Evolutionary conservation across 1,140 invertebrate genomes (phyloP).

Genomic region (Leptopilina boulardi): DNA sequence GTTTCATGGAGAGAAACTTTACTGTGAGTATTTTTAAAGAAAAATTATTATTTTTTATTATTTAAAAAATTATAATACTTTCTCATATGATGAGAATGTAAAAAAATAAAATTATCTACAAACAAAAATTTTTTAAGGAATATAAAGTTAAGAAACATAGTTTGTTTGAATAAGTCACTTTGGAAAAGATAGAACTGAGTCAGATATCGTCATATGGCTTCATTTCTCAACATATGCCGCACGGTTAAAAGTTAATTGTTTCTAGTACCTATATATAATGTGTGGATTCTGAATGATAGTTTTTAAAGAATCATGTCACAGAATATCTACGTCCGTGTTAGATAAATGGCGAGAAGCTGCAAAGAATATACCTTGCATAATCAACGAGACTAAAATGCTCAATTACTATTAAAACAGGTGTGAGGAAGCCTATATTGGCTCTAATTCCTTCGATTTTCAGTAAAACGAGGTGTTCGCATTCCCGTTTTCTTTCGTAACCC

Average conservation of each 20-base stretch:
- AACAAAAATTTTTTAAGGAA: no score
- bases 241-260: conserved; percentile 3
- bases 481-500: neutral
- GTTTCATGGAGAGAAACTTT: no score
- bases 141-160: neutral
- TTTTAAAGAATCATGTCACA: neutral
- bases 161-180: neutral
- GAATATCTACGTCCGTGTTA: neutral
- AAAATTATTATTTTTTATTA: no score
- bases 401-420: neutral
- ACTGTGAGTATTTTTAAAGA: no score
- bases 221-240: neutral
- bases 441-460: conserved; percentile 13
- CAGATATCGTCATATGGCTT: conserved; percentile 6
- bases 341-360: conserved; percentile 7
- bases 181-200: neutral
- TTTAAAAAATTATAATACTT: no score
- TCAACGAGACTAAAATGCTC: neutral
- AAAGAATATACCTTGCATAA: neutral
- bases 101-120: no score
- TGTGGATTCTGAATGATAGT: neutral
- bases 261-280: neutral
- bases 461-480: neutral
- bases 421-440: conserved; percentile 11
- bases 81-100: neutral